A percentile compares a stretch with the other conserved stretches of the same genome.
These are phyloP conservation scores for Origma solitaria DNA, from an alignment of 2,113 vertebrate species.

Conservation along the genomic window DNA sequence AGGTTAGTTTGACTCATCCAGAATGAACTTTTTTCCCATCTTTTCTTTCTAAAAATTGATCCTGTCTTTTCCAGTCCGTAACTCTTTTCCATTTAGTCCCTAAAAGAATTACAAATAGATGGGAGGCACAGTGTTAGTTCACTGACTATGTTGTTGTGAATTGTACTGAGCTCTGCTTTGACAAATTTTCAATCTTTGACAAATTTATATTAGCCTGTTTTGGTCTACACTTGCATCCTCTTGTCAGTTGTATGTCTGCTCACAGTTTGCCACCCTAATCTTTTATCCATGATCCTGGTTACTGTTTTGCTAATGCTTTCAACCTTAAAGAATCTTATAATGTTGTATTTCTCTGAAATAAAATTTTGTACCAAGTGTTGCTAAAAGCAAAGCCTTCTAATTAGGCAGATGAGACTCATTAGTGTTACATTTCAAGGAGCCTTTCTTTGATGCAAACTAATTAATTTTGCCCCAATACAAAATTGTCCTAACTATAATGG, in stretches of 20 bases:
- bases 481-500: conserved; percentile 30
- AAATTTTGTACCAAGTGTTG: background rate
- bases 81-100: background rate
- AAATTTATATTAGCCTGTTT: background rate
- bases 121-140: background rate
- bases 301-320: conserved; percentile 11
- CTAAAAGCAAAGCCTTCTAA: conserved; percentile 37
- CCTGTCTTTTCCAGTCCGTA: background rate
- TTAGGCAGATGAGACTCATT: conserved; percentile 48
- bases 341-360: background rate
- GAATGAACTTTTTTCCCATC: accelerated
- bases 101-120: background rate
- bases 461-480: conserved; percentile 28
- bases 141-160: background rate
- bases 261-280: background rate
- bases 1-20: background rate
- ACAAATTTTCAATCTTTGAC: background rate
- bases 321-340: background rate
- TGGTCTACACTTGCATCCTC: background rate
- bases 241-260: background rate
- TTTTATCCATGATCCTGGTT: background rate
- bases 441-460: conserved; percentile 60
- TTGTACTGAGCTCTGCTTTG: background rate
- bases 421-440: background rate
- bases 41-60: background rate